Conservation (phyloP, 2,113 vertebrate genomes). For the Saccopteryx leptura region DNA sequence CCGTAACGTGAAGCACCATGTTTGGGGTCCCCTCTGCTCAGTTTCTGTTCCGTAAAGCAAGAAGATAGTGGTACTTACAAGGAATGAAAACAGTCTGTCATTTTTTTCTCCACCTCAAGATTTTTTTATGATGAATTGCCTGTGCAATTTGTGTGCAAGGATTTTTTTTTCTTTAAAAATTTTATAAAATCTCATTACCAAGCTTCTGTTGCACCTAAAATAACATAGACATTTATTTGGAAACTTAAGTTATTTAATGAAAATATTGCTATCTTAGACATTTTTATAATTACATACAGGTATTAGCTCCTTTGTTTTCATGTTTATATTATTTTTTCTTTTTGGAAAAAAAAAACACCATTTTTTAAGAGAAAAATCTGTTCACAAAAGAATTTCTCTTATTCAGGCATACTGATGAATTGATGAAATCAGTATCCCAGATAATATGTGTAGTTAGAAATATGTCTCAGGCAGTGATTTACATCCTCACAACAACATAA, state of each 20-base stretch:
- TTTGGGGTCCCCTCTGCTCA: background rate
- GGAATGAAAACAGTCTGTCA: background rate
- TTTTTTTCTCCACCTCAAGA: background rate
- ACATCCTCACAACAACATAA: constrained; percentile 67
- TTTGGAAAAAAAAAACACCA: background rate
- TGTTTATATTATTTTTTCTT: background rate
- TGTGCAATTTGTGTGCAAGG: background rate
- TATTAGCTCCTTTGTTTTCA: background rate
- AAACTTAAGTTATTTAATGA: constrained; percentile 32
- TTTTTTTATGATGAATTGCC: background rate
- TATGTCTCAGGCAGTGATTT: constrained; percentile 58
- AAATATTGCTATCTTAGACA: background rate
- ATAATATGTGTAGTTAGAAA: constrained; percentile 54
- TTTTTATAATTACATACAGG: background rate
- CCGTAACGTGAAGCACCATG: too few relatives aligned
- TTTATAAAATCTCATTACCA: background rate
- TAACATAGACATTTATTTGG: background rate
- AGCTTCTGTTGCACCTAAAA: background rate
- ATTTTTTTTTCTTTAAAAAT: background rate
- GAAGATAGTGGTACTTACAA: background rate
- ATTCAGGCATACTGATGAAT: background rate
- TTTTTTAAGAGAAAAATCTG: background rate
- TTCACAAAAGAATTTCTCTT: constrained; percentile 28
- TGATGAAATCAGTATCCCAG: background rate
- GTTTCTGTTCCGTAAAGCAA: background rate